These are phyloP conservation scores for Drosophila incognita DNA, from an alignment of 2,888 invertebrate species.

Conservation along the genomic window DNA sequence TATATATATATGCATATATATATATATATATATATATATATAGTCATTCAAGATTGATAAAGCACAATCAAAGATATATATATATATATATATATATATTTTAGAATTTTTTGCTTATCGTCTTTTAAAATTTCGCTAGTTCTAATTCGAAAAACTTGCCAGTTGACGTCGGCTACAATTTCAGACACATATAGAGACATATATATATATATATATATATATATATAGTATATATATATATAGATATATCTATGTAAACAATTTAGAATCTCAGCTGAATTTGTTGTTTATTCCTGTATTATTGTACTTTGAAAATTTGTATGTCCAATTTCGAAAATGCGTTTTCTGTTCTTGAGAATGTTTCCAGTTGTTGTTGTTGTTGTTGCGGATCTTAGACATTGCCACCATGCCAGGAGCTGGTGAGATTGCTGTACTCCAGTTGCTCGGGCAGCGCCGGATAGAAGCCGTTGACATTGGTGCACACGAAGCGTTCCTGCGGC, in stretches of 20 bases:
- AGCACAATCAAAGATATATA: not conserved
- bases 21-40: not conserved
- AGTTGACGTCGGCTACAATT: not conserved
- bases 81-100: not conserved
- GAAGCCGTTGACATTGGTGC: conserved; percentile 82
- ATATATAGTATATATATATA: no score
- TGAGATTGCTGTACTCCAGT: conserved; percentile 46
- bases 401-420: conserved; percentile 44
- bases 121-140: not conserved
- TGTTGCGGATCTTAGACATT: not conserved
- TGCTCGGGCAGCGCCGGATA: conserved; percentile 79
- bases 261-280: no score
- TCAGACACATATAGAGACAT: not conserved
- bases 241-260: no score
- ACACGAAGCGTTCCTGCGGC: conserved; percentile 70
- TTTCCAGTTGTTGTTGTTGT: not conserved
- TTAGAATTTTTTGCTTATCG: not conserved
- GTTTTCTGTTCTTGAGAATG: not conserved
- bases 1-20: not conserved
- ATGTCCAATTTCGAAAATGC: conserved; percentile 1
- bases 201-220: not conserved
- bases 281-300: conserved; percentile 15
- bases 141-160: not conserved
- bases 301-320: conserved; percentile 18
- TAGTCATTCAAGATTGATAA: not conserved